Base-by-base conservation (phyloP, 2,113 vertebrate genomes). In the Lagopus leucura region DNA sequence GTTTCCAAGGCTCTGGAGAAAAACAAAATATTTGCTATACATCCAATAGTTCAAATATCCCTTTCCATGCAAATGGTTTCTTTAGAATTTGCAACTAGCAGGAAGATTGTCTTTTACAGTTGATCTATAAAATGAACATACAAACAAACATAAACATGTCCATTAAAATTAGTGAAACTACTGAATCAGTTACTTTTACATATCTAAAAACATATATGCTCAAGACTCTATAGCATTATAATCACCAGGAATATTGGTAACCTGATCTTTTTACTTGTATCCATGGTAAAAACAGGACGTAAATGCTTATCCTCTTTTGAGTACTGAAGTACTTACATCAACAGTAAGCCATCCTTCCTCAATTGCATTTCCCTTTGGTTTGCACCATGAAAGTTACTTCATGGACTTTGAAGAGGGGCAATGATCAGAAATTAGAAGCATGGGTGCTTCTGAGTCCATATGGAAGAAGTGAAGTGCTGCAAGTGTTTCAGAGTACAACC, bases 1-100 rank as follows among this genome's bases (percentile, higher is more conserved):
- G 45, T 61, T 90, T 77, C 27, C 50, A 80, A 88, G 45, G 72
- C 76, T 80, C 90, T 93, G 50, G 48, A 82, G 38, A 80, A 82
- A 92, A 91, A 81, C 28, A 2, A 72, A 89, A 66, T 36, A 11
- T 69, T 80, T 88, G 65, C 60, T 82, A 54, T 18, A 7, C 25
- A 64, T 28, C 61, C 40, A 64, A 40, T 67, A 58, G 8, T 90
- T 82, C 25, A 71, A 22, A 81, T 38, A 90, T 60, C 88, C 52
- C 28, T 80, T 82, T 66, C 22, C 34, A 45, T 3, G 28, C 50
- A 30, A 81, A 36, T 8, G 36, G 28, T 54, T 79, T 66, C 16
- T 71, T 73, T 81, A 58, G 47, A 82, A 76, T 77, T 71, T 60
- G 58, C 67, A 82, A 42, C 48, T n/a, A 47, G 25, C 72, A 55